Conservation (phyloP, 2,888 invertebrate species). For the Volucella inflata region DNA sequence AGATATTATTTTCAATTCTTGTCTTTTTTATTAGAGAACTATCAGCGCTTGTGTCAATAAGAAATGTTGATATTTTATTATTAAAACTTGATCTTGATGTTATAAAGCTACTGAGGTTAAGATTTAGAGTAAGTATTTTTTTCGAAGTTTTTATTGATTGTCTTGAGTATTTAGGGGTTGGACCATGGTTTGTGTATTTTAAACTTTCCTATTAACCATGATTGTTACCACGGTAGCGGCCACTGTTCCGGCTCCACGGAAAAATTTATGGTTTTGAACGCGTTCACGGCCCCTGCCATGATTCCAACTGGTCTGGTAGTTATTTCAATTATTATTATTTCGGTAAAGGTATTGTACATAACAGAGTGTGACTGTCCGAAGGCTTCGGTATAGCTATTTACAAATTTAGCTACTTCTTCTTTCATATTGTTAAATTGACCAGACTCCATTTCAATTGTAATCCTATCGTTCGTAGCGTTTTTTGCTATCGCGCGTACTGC, state of each 20-base stretch:
- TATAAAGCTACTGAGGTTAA: slow-evolving; percentile 3
- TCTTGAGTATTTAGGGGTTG: not conserved
- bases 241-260: slow-evolving; percentile 10
- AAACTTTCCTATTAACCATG: not conserved
- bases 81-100: not conserved
- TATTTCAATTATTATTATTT: not conserved
- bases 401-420: slow-evolving; percentile 7
- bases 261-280: not conserved
- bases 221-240: slow-evolving; percentile 1
- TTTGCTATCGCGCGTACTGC: not conserved
- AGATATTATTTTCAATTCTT: not conserved
- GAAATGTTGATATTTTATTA: not conserved
- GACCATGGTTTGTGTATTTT: not conserved
- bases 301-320: not conserved
- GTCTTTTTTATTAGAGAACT: not conserved
- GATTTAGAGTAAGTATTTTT: slow-evolving; percentile 8
- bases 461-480: not conserved
- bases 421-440: slow-evolving; percentile 14
- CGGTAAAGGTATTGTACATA: not conserved
- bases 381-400: not conserved
- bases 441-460: slow-evolving; percentile 11
- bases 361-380: not conserved
- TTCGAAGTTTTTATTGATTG: not conserved
- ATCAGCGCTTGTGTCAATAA: not conserved
- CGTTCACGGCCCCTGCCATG: not conserved